Conservation (phyloP, 1,140 invertebrate species). For the Lepidurus arcticus region DNA sequence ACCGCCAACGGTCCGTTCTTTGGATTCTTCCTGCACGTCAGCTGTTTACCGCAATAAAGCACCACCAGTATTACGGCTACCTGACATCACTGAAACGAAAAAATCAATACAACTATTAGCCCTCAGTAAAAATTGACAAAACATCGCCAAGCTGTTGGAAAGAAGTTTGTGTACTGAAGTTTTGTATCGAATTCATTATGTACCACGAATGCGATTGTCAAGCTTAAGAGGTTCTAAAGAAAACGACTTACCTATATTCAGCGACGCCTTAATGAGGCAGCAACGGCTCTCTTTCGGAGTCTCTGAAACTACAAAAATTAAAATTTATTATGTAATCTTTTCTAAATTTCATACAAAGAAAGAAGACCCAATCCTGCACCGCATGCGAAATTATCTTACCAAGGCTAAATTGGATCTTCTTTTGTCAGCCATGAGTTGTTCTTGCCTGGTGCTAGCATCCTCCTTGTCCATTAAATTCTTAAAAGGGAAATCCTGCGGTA, state of each 20-base stretch:
- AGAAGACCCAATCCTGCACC: constrained; percentile 20
- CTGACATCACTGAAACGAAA: not conserved
- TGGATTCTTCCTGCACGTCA: not conserved
- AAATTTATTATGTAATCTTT: not conserved
- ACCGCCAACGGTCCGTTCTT: not conserved
- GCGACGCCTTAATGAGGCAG: not conserved
- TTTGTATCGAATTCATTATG: not conserved
- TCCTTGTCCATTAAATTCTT: not conserved
- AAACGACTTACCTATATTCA: not conserved
- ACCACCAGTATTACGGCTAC: constrained; percentile 14
- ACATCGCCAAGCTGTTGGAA: not conserved
- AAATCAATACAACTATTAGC: not conserved
- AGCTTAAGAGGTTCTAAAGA: constrained; percentile 1
- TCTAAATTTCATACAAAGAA: not conserved
- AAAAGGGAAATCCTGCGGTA: not conserved
- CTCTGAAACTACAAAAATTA: not conserved
- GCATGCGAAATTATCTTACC: constrained; percentile 7
- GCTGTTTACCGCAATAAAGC: not conserved
- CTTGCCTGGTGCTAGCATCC: not conserved
- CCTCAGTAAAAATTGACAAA: not conserved
- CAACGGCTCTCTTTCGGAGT: constrained; percentile 12
- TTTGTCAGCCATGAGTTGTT: not conserved
- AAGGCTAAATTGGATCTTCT: constrained; percentile 22
- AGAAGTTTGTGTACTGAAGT: too few relatives aligned
- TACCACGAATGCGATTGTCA: not conserved